These are phyloP conservation scores for Fragum whitleyi DNA, from an alignment of 2,888 invertebrate genomes.

Conservation along the genomic window DNA sequence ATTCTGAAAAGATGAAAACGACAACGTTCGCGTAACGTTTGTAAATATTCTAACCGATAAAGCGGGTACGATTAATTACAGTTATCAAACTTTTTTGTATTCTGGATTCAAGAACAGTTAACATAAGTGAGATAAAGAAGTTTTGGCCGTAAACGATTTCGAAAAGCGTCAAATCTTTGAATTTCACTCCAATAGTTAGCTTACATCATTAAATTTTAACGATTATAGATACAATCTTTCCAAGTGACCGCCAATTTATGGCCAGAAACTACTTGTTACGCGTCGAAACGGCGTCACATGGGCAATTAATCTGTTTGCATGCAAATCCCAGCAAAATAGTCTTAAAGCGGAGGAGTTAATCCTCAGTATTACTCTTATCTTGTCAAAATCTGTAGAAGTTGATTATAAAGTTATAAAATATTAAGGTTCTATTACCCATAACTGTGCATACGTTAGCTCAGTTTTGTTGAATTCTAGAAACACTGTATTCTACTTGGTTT, in stretches of 20 bases:
- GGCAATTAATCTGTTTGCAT: constrained; percentile 52
- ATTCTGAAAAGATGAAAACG: too few species aligned
- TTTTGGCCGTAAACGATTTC: background rate
- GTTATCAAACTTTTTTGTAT: too few species aligned
- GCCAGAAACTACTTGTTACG: constrained; percentile 16
- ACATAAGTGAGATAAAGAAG: too few species aligned
- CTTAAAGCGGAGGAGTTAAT: constrained; percentile 12
- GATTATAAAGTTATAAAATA: background rate
- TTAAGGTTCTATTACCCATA: too few species aligned
- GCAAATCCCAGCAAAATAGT: constrained; percentile 7
- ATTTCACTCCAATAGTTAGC: background rate
- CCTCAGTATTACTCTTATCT: constrained; percentile 19
- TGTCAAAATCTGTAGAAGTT: constrained; percentile 8
- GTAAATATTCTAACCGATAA: too few species aligned
- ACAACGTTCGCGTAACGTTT: too few species aligned
- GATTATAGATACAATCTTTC: constrained; percentile 29
- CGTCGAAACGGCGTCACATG: constrained; percentile 41
- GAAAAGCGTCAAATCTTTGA: constrained; percentile 1
- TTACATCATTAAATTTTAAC: constrained; percentile 8
- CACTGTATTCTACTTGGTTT: too few species aligned
- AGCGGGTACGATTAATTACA: too few species aligned
- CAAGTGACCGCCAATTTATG: constrained; percentile 24
- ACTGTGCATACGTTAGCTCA: too few species aligned
- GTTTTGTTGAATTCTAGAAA: too few species aligned
- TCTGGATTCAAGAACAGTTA: too few species aligned